phyloP scores from a whole-genome alignment of 2,888 invertebrate species.

The Ganaspis brasiliensis region DNA sequence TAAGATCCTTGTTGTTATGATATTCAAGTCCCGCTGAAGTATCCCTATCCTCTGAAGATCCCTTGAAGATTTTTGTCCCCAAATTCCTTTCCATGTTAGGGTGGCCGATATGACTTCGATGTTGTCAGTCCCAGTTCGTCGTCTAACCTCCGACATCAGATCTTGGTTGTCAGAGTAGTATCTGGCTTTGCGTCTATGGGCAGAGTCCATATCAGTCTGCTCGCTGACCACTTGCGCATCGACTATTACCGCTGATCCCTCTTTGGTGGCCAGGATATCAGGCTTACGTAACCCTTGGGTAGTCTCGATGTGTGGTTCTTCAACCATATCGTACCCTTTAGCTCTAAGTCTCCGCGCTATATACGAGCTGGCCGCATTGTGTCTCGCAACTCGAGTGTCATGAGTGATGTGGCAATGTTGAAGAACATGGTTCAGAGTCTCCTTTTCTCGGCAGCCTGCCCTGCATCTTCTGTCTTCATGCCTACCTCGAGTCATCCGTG shows the following conservation, averaged over 20 bases:
- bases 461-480: conserved; percentile 52
- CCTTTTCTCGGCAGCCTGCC: conserved; percentile 67
- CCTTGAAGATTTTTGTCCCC: too few relatives aligned
- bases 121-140: background rate
- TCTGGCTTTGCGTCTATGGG: too few relatives aligned
- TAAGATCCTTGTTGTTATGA: conserved; percentile 19
- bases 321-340: conserved; percentile 52
- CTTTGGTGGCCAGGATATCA: too few relatives aligned
- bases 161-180: too few relatives aligned
- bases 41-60: conserved; percentile 35
- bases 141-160: too few relatives aligned
- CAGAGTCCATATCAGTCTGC: too few relatives aligned
- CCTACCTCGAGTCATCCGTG: conserved; percentile 66
- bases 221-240: too few relatives aligned
- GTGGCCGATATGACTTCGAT: conserved; percentile 51
- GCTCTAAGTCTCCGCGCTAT: conserved; percentile 43
- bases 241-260: too few relatives aligned
- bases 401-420: conserved; percentile 73
- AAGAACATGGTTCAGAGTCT: conserved; percentile 72
- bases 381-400: conserved; percentile 70
- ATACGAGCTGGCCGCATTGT: conserved; percentile 65
- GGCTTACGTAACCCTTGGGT: conserved; percentile 41
- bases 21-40: conserved; percentile 15
- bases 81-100: conserved; percentile 57
- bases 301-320: conserved; percentile 65